Percentiles rank a stretch among this genome's conserved stretches.
Evolutionary conservation across 1,140 invertebrate species (phyloP).

Genomic region (Papilio machaon): DNA sequence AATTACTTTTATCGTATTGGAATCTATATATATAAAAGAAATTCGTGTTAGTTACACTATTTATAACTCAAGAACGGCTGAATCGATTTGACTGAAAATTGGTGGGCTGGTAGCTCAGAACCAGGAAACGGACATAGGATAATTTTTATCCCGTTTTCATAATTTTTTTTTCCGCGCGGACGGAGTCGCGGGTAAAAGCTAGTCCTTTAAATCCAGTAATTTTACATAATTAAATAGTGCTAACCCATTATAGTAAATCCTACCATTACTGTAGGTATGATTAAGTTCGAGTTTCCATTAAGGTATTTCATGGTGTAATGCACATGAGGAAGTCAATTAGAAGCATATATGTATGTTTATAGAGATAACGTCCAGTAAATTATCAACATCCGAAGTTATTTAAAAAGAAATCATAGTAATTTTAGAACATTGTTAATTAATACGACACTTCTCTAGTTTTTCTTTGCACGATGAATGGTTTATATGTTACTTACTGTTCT

Average conservation of each 20-base stretch:
- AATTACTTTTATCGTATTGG: too few relatives aligned
- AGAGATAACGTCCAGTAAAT: conserved; percentile 7
- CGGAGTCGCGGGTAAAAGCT: too few relatives aligned
- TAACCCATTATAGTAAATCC: neutral
- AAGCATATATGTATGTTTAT: neutral
- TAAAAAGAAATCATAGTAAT: conserved; percentile 3
- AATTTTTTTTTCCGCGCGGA: too few relatives aligned
- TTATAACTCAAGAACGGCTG: too few relatives aligned
- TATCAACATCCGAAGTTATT: neutral
- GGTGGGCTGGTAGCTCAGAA: too few relatives aligned
- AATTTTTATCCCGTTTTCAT: too few relatives aligned
- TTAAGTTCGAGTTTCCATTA: conserved; percentile 11
- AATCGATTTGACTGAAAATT: too few relatives aligned
- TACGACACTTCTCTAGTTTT: neutral
- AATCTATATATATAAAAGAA: too few relatives aligned
- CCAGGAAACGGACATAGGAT: too few relatives aligned
- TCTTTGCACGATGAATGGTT: neutral
- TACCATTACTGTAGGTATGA: neutral
- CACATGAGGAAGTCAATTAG: conserved; percentile 10
- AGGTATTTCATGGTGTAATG: conserved; percentile 12
- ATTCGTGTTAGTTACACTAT: too few relatives aligned
- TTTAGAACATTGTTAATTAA: conserved; percentile 22
- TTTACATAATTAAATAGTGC: neutral
- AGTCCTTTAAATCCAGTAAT: neutral
- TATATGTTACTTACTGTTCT: neutral